Base-by-base conservation (phyloP, 2,888 invertebrate species). In the Parthenolecanium corni region DNA sequence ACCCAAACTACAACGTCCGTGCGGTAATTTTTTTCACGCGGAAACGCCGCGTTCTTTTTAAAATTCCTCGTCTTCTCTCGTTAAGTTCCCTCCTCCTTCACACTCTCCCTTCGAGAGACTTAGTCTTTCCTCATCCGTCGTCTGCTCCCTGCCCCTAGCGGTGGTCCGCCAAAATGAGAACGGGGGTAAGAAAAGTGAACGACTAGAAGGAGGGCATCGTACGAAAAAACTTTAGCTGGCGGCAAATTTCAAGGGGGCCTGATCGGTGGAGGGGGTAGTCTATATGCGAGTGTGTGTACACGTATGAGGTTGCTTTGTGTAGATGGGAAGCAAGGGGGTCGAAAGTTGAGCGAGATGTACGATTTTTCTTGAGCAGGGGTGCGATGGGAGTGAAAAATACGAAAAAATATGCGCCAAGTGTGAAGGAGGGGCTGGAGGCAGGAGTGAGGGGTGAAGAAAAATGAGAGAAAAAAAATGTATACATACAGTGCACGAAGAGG, bases 1-100 rank as follows among this genome's bases (percentile, higher is more conserved):
- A n/a, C n/a, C n/a, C n/a, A 49, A 49, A 49, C 21, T 49, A 20
- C 49, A 49, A 49, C 49, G 21, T 49, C 49, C 49, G 49, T 21
- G 49, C 21, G 21, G 21, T 49, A 49, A 20, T 49, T 49, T 21
- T 49, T 21, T 49, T 49, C 21, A 14, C 23, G 23, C 49, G 49
- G 23, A 49, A 49, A 21, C 18, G 12, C 23, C 49, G 20, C 21
- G 20, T 6, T 23, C 23, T 21, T 49, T 49, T 23, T 42, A 42
- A 18, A 42, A 42, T 42, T 42, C 31, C 9, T 31, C 5, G 31
- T 31, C 31, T 31, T 31, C 31, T 31, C 31, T 31, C 31, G 31
- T 31, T 6, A 9, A 31, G 31, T 31, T 31, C 31, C 31, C 31
- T 31, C n/a, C 31, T 31, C 31, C 31, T 31, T 9, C 31, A 9